phyloP scores from a whole-genome alignment of 2,113 vertebrate genomes.

The Riparia riparia region DNA sequence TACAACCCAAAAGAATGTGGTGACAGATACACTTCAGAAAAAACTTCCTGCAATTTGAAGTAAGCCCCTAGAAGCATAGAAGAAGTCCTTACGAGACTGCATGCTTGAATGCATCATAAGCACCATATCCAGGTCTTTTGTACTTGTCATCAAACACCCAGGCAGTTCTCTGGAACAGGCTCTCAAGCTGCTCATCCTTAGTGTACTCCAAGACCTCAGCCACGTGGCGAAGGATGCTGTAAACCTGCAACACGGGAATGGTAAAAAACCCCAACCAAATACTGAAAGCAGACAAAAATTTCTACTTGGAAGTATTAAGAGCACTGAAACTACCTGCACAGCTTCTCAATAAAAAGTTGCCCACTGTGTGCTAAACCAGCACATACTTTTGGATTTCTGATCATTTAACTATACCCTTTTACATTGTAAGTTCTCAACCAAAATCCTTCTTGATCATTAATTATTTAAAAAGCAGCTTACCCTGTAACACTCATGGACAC shows the following conservation, averaged over 20 bases:
- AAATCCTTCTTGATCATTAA: background rate
- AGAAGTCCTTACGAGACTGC: conserved; percentile 90
- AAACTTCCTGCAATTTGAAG: background rate
- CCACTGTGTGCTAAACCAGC: background rate
- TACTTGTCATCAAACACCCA: conserved; percentile 99
- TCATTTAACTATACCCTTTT: background rate
- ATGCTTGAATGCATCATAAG: conserved; percentile 97
- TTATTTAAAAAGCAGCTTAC: background rate
- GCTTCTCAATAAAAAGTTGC: background rate
- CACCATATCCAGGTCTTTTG: conserved; percentile 95
- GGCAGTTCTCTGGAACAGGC: conserved; percentile 94
- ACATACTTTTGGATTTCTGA: background rate
- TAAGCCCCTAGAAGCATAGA: background rate
- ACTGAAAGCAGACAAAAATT: background rate
- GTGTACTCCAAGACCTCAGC: conserved; percentile 96
- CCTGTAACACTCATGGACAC: background rate
- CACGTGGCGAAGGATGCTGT: conserved; percentile 96
- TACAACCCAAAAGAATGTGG: background rate
- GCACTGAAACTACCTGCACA: background rate
- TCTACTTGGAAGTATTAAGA: background rate
- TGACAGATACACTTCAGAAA: background rate
- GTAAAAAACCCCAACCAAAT: background rate
- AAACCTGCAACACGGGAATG: conserved; percentile 81
- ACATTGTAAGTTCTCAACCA: background rate
- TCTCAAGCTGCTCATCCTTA: conserved; percentile 97